A percentile compares a stretch with the other conserved stretches of the same genome.
These are phyloP conservation scores for Epistrophella euchroma DNA, from an alignment of 2,888 invertebrate species.

Conservation along the genomic window DNA sequence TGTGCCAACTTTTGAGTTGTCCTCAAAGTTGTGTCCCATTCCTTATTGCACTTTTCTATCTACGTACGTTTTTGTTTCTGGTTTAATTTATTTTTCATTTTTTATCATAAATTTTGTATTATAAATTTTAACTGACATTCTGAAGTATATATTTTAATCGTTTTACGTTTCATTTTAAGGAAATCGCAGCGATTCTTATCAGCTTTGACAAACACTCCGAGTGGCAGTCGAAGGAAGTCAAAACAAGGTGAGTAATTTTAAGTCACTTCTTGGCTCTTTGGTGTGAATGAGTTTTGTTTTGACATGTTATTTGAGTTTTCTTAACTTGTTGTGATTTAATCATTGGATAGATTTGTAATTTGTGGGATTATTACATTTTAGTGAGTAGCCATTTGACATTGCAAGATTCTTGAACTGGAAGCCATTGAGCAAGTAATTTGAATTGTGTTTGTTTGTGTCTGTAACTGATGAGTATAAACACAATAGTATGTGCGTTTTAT, in stretches of 20 bases:
- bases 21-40: conserved; percentile 25
- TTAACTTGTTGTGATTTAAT: conserved; percentile 53
- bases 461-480: too few relatives aligned
- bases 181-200: conserved; percentile 98
- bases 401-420: not conserved
- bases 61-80: conserved; percentile 12
- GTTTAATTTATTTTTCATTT: conserved; percentile 31
- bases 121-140: conserved; percentile 53
- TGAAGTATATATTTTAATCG: conserved; percentile 47
- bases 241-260: conserved; percentile 91
- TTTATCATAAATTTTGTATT: conserved; percentile 40
- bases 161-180: conserved; percentile 86
- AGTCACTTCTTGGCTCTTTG: not conserved
- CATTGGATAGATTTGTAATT: not conserved
- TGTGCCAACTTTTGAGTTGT: conserved; percentile 69
- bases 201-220: conserved; percentile 98
- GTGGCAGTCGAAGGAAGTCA: conserved; percentile 99
- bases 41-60: conserved; percentile 2
- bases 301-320: conserved; percentile 44
- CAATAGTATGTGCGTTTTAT: too few relatives aligned
- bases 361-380: not conserved
- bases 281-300: conserved; percentile 39
- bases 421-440: too few relatives aligned
- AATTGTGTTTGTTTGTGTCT: too few relatives aligned
- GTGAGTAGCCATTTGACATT: not conserved